phyloP scores from a whole-genome alignment of 1,140 invertebrate genomes.

The Thaumetopoea pityocampa region DNA sequence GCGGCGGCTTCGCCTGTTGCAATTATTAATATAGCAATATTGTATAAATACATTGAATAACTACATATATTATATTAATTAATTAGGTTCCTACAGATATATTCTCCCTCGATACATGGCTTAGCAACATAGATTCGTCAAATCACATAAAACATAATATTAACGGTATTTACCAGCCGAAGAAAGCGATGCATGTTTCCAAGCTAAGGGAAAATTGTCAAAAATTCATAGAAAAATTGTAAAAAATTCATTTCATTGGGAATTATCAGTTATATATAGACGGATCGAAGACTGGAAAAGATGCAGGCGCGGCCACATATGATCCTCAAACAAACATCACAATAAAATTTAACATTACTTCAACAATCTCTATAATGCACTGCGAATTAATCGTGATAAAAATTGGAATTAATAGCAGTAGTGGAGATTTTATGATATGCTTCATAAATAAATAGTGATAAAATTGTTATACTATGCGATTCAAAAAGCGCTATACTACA shows the following conservation, averaged over 20 bases:
- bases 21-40: too few relatives aligned
- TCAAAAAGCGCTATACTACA: slow-evolving; percentile 18
- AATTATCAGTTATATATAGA: not conserved
- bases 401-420: slow-evolving; percentile 11
- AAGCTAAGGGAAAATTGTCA: not conserved
- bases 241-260: not conserved
- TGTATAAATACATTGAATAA: too few relatives aligned
- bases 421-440: slow-evolving; percentile 15
- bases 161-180: not conserved
- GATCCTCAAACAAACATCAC: not conserved
- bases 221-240: not conserved
- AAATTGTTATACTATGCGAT: slow-evolving; percentile 14
- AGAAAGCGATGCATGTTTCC: not conserved
- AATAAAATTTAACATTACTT: slow-evolving; percentile 1
- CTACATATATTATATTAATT: too few relatives aligned
- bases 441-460: not conserved
- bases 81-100: too few relatives aligned
- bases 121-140: not conserved
- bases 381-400: too few relatives aligned
- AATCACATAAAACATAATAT: not conserved
- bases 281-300: not conserved
- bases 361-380: slow-evolving; percentile 15
- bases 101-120: slow-evolving; percentile 5
- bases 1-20: too few relatives aligned
- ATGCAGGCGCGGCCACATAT: not conserved